phyloP scores from a whole-genome alignment of 2,113 vertebrate genomes.

The Zapornia atra region DNA sequence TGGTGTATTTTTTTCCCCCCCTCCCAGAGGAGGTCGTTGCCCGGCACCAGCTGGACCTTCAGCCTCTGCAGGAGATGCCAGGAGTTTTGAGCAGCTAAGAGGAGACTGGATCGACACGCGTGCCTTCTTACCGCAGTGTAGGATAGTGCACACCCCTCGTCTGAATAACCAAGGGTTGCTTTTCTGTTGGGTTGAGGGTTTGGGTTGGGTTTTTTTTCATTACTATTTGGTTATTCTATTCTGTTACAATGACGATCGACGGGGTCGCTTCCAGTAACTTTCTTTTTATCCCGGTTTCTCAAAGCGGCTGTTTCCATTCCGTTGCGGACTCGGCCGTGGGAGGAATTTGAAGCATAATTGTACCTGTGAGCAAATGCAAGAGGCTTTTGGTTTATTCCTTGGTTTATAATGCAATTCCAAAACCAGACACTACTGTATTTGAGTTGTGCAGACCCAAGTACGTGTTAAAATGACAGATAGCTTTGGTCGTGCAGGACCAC shows the following conservation, averaged over 20 bases:
- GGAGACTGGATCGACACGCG: neutral
- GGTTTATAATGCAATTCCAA: neutral
- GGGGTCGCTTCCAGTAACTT: slow-evolving; percentile 52
- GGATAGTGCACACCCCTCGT: neutral
- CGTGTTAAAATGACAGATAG: neutral
- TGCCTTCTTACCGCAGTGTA: neutral
- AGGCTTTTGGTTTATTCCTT: neutral
- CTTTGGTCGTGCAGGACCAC: neutral
- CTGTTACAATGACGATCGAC: neutral
- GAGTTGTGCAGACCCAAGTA: slow-evolving; percentile 49
- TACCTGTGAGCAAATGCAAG: neutral
- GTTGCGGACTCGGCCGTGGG: slow-evolving; percentile 7
- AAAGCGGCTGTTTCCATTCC: slow-evolving; percentile 55
- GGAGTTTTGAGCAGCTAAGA: neutral
- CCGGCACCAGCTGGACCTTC: neutral
- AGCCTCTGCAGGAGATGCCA: neutral
- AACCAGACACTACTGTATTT: slow-evolving; percentile 59
- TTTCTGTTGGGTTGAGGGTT: neutral
- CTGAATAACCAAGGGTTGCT: neutral
- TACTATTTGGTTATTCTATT: neutral
- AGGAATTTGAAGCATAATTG: neutral
- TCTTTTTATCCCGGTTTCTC: slow-evolving; percentile 51
- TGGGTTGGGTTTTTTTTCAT: neutral
- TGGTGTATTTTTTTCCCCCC: too few species aligned
- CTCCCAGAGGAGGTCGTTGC: too few species aligned